A percentile compares a stretch with the other conserved stretches of the same genome.
These are phyloP conservation scores for Hipposideros armiger DNA, from an alignment of 2,113 vertebrate species.

Conservation along the genomic window DNA sequence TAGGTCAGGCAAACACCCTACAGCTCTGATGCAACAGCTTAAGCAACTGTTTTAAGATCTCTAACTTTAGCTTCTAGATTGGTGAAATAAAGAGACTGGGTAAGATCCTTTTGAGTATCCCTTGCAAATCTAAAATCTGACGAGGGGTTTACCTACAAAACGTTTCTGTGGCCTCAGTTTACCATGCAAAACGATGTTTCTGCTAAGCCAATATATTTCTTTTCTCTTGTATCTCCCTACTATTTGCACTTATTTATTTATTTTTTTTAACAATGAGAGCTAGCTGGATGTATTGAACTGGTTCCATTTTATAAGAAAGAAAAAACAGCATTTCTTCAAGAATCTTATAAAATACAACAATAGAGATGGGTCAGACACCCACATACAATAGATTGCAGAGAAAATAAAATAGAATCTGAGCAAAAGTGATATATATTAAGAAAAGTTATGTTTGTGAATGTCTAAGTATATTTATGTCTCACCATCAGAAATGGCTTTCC, in stretches of 20 bases:
- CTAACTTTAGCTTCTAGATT: neutral
- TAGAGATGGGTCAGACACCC: conserved; percentile 19
- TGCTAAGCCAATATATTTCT: neutral
- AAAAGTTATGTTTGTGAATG: neutral
- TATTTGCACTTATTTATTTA: neutral
- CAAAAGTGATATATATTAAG: conserved; percentile 64
- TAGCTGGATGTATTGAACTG: neutral
- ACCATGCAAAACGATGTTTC: conserved; percentile 16
- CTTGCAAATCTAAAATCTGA: neutral
- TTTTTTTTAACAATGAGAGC: neutral
- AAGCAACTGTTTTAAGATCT: neutral
- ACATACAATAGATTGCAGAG: conserved; percentile 4
- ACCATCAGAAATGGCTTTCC: neutral
- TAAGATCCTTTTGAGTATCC: neutral
- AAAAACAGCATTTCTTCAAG: conserved; percentile 40
- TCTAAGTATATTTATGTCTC: neutral
- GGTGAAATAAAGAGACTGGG: neutral
- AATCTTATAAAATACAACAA: conserved; percentile 19
- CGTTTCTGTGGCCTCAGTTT: neutral
- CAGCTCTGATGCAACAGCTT: neutral
- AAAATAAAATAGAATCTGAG: conserved; percentile 50
- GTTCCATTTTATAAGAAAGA: conserved; percentile 30
- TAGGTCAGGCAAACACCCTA: neutral
- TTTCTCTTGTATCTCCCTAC: neutral
- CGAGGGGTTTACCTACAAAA: neutral